Base-by-base conservation (phyloP, 2,797 vertebrate genomes). In the Arrhamphus sclerolepis region DNA sequence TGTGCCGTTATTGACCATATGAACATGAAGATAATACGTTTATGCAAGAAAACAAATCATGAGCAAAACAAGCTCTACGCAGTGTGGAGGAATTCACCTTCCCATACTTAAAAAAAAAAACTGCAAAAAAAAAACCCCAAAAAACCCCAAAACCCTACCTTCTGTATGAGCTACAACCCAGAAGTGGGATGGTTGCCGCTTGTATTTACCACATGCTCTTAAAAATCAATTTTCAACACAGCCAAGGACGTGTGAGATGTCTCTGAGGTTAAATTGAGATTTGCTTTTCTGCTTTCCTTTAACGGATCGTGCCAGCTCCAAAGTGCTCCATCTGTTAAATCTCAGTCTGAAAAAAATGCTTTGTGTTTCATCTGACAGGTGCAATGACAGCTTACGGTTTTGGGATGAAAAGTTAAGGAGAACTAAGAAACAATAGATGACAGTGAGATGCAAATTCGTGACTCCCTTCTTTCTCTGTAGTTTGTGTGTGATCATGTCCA, bases 401-500 rank as follows among this genome's bases (percentile, higher is more conserved):
- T 11, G 48, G 54, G 50, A 64, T 55, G 19, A 82, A 54, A 17
- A 18, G 47, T n/a, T 6, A 38, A 72, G 26, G 21, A 49, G 20
- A 38, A 38, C 10, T 34, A 4, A 46, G 13, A 66, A 80, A 70
- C 40, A 77, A 70, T 2, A 47, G 34, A 41, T 64, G 58, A 71
- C 48, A 10, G 42, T 17, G 31, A 43, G 43, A 60, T 61, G 44
- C 44, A 64, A 44, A 71, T 56, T 7, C 38, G 20, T 8, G 39
- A 38, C 21, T 54, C 50, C 7, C 40, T 9, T 28, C 34, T 42
- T 16, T 46, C 48, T 41, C 24, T 51, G 43, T 26, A 29, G 46
- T 46, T 63, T 43, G 0, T n/a, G 57, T 66, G 65, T 59, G 69
- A 78, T 80, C 60, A 9, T 56, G 68, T 41, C 53, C 57, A 56